Base-by-base conservation (phyloP, 2,797 vertebrate species). In the Clarias pachynema region DNA sequence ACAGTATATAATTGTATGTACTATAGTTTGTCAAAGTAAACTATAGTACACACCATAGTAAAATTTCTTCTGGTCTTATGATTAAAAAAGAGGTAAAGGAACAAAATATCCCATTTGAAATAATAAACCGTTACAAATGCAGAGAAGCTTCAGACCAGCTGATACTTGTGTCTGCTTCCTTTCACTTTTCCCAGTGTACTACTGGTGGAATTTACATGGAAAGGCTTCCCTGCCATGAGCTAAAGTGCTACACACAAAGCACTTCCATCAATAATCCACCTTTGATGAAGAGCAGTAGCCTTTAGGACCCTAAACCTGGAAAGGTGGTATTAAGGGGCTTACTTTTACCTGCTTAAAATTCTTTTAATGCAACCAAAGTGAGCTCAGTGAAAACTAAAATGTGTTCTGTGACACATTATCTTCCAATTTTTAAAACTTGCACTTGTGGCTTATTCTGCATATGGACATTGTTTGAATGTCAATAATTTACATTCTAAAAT, bases 331-430 rank as follows among this genome's bases (percentile, higher is more conserved):
- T 95, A 94, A 90, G 91, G 92, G 93, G 94, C 93, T 95, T 96
- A 95, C 87, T 89, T 88, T 95, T 94, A 95, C 94, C 95, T 95
- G 93, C 93, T 96, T 96, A 94, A 95, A 94, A 96, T 96, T 96
- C 95, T 93, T 95, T 93, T 93, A 92, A 94, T 91, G 93, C 92
- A 94, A 94, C 92, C 92, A 91, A 88, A 90, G 91, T 89, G 89
- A 91, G 89, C 89, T 91, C 90, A 91, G 90, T 91, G 80, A 87
- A 89, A 92, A 86, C 86, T 82, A 89, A 86, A 88, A 87, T 62
- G 37, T 75, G 59, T 84, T 79, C 37, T 88, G 86, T 89, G 82
- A 82, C 62, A 86, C 82, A 82, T 87, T 84, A 81, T 85, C 83
- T 68, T 62, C 56, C 73, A 68, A 78, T 87, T 81, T 87, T 88